Conservation (phyloP, 2,113 vertebrate species). For the Bagarius yarrelli region DNA sequence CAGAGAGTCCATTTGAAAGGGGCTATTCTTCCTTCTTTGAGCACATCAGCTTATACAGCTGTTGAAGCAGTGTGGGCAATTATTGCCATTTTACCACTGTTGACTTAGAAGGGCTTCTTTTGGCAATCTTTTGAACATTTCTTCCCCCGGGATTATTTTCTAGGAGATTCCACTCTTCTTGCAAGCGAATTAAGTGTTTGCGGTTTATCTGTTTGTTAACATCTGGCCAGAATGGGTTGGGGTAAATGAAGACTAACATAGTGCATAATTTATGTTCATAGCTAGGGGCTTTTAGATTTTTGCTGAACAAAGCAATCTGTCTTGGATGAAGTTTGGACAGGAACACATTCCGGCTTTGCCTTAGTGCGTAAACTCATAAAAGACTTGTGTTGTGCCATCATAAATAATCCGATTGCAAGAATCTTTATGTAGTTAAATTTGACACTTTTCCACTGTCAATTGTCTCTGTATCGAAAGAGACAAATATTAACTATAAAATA, state of each 20-base stretch:
- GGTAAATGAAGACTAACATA: background rate
- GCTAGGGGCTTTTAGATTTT: background rate
- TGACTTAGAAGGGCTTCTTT: constrained; percentile 40
- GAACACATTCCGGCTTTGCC: background rate
- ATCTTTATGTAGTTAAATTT: background rate
- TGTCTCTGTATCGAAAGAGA: background rate
- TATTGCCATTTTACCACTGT: constrained; percentile 54
- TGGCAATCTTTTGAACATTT: constrained; percentile 27
- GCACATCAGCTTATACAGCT: constrained; percentile 64
- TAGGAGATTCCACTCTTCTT: constrained; percentile 17
- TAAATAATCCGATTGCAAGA: constrained; percentile 15
- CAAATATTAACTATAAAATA: background rate
- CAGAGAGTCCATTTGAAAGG: constrained; percentile 55
- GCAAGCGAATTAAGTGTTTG: constrained; percentile 32
- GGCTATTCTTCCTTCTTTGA: constrained; percentile 57
- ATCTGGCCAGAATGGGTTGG: constrained; percentile 49
- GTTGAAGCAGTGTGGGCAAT: constrained; percentile 57
- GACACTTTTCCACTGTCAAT: background rate
- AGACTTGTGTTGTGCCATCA: constrained; percentile 14
- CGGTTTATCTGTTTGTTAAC: constrained; percentile 55
- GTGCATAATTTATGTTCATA: background rate
- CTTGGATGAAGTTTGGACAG: constrained; percentile 26
- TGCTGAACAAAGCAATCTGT: constrained; percentile 4
- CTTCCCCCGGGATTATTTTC: constrained; percentile 34
- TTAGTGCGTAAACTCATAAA: constrained; percentile 25